Conservation (phyloP, 2,888 invertebrate species). For the Cosmorhoe ocellata region DNA sequence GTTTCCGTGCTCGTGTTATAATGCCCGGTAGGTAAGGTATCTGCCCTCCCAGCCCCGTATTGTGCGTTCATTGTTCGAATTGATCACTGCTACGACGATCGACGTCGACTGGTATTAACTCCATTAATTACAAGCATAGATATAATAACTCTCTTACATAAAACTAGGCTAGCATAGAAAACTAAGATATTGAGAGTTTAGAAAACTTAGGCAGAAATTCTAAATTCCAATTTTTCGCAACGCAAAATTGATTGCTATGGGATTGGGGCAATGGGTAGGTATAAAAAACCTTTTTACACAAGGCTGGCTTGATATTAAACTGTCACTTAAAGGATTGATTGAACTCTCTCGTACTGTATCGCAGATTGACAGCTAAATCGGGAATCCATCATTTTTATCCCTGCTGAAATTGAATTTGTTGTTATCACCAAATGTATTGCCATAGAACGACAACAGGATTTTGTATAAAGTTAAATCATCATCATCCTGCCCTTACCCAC, state of each 20-base stretch:
- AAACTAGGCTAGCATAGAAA: neutral
- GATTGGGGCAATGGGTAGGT: no score
- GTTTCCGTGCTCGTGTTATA: constrained; percentile 8
- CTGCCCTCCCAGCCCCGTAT: constrained; percentile 4
- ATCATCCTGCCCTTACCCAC: no score
- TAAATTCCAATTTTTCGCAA: no score
- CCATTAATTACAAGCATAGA: constrained; percentile 8
- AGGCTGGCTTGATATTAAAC: constrained; percentile 12
- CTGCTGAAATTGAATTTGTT: constrained; percentile 13
- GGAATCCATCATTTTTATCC: constrained; percentile 12
- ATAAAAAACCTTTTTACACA: constrained; percentile 1
- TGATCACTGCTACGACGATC: constrained; percentile 1
- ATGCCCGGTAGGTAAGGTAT: constrained; percentile 10
- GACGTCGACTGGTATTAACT: constrained; percentile 3
- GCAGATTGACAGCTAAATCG: constrained; percentile 23
- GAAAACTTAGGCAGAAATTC: no score
- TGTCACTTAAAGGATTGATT: constrained; percentile 26
- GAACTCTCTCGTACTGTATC: constrained; percentile 16
- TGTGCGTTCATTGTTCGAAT: constrained; percentile 13
- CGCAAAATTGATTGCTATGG: no score
- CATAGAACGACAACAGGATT: neutral
- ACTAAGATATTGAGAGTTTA: no score
- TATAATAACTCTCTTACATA: neutral
- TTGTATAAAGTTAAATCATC: neutral
- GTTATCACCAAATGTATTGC: neutral